Conservation (phyloP, 2,888 invertebrate species). For the Calameuta idolon region DNA sequence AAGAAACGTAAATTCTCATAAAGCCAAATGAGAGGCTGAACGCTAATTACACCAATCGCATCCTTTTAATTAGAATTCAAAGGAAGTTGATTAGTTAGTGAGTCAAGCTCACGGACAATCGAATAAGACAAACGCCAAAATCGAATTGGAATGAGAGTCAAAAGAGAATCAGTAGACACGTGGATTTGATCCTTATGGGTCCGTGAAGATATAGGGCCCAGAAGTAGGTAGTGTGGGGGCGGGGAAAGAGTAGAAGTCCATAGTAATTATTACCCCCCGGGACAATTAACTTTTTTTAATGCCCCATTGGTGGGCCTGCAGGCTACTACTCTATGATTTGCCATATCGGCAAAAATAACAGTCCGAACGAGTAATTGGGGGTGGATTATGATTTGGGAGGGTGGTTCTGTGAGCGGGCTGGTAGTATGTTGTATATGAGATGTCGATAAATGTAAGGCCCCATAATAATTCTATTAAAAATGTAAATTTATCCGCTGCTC, state of each 20-base stretch:
- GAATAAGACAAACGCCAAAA: not conserved
- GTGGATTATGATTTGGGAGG: too few relatives aligned
- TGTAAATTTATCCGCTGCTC: conserved; percentile 48
- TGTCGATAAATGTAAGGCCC: conserved; percentile 22
- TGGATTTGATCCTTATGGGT: not conserved
- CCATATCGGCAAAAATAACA: conserved; percentile 55
- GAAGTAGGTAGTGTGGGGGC: conserved; percentile 16
- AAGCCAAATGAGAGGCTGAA: not conserved
- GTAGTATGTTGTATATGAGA: too few relatives aligned
- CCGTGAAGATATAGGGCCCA: too few relatives aligned
- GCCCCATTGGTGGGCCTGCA: conserved; percentile 21
- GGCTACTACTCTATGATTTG: conserved; percentile 55
- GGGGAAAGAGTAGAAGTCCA: conserved; percentile 31
- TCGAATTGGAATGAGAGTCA: too few relatives aligned
- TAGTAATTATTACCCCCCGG: conserved; percentile 61
- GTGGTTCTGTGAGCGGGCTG: too few relatives aligned
- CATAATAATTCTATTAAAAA: conserved; percentile 57
- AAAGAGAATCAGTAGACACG: not conserved
- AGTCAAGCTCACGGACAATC: not conserved
- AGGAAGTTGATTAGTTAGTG: not conserved
- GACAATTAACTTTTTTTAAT: conserved; percentile 62
- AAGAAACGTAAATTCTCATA: too few relatives aligned
- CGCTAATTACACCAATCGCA: too few relatives aligned
- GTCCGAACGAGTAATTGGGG: too few relatives aligned
- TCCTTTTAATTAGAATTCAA: conserved; percentile 1